A percentile compares a stretch with the other conserved stretches of the same genome.
These are phyloP conservation scores for Amphipoea lucens DNA, from an alignment of 2,888 invertebrate genomes.

Conservation along the genomic window DNA sequence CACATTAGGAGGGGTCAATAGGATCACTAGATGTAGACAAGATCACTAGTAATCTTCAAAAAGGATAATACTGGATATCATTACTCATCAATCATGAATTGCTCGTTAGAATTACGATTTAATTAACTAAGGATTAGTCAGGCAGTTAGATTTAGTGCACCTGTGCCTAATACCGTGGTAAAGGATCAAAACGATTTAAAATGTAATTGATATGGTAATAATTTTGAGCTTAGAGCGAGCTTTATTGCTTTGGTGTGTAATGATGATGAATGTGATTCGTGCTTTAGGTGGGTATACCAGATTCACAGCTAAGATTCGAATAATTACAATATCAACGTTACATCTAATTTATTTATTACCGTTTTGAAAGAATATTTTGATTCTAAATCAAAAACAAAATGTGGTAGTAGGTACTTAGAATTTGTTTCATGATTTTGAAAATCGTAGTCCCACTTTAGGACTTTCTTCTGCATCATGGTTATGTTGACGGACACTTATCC, in stretches of 20 bases:
- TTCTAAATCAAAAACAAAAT: neutral
- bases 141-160: slow-evolving; percentile 42
- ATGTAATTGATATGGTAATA: slow-evolving; percentile 41
- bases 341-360: neutral
- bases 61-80: slow-evolving; percentile 10
- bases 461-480: neutral
- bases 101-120: slow-evolving; percentile 36
- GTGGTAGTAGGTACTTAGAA: neutral
- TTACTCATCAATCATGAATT: slow-evolving; percentile 36
- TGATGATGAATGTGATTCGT: neutral
- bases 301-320: neutral
- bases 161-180: slow-evolving; percentile 33
- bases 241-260: slow-evolving; percentile 4
- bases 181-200: slow-evolving; percentile 22
- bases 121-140: slow-evolving; percentile 48
- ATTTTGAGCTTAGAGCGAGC: neutral
- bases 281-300: neutral
- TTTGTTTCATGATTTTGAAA: neutral
- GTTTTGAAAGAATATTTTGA: neutral
- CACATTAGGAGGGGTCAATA: neutral
- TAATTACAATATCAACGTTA: neutral
- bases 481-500: neutral
- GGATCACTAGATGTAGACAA: neutral
- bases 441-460: neutral
- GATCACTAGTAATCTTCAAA: neutral